These are phyloP conservation scores for Artibeus lituratus DNA, from an alignment of 2,797 vertebrate species.

Conservation along the genomic window DNA sequence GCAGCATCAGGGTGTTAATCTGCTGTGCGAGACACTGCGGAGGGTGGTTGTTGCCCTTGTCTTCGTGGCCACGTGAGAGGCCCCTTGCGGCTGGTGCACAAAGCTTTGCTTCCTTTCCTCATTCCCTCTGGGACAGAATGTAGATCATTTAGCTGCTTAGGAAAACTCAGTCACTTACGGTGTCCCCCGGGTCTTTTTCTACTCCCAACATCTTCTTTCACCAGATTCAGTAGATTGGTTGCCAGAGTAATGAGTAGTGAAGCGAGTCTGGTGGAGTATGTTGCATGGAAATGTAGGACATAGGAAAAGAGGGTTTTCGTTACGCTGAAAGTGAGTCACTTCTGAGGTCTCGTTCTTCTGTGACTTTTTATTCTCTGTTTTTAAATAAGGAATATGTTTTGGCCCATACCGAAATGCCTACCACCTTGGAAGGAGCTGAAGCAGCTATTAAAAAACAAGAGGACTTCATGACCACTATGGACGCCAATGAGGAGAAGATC, in stretches of 20 bases:
- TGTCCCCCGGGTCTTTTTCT: background rate
- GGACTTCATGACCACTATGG: conserved; percentile 99
- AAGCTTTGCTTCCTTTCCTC: background rate
- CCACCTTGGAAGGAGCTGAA: conserved; percentile 95
- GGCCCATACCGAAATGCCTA: conserved; percentile 98
- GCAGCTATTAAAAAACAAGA: conserved; percentile 98
- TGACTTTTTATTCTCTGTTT: background rate
- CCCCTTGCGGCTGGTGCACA: background rate
- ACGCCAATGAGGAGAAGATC: conserved; percentile 98
- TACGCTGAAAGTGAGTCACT: background rate
- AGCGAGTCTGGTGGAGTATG: background rate
- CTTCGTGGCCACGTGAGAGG: background rate
- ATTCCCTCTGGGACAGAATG: background rate
- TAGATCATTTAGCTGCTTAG: background rate
- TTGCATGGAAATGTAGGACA: background rate
- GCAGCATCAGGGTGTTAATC: background rate
- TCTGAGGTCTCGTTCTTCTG: background rate
- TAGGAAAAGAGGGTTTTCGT: background rate
- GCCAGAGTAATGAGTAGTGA: background rate
- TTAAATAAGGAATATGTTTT: conserved; percentile 93
- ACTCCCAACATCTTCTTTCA: background rate
- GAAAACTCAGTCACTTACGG: background rate
- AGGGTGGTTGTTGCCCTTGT: background rate
- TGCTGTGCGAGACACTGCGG: background rate
- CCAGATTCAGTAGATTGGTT: background rate